Evolutionary conservation across 2,888 invertebrate species (phyloP).

Genomic region (Drosophila recens): DNA sequence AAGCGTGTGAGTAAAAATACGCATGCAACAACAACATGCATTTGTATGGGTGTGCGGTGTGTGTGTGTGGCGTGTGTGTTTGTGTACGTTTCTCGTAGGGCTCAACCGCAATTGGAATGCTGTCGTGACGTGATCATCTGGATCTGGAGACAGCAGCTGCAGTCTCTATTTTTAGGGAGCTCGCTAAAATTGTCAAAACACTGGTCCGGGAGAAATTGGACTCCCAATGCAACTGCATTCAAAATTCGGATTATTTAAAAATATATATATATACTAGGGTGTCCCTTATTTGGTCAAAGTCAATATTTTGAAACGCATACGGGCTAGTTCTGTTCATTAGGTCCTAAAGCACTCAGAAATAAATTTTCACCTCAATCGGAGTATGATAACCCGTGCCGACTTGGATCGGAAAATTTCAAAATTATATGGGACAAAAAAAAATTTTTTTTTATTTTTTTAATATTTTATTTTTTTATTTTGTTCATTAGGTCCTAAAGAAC

Average conservation of each 20-base stretch:
- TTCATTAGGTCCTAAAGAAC: too few relatives aligned
- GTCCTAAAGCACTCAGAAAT: too few relatives aligned
- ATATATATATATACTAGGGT: constrained; percentile 1
- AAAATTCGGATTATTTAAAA: background rate
- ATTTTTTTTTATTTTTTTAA: too few relatives aligned
- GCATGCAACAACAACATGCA: constrained; percentile 42
- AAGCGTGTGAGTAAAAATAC: constrained; percentile 46
- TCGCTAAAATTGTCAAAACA: constrained; percentile 46
- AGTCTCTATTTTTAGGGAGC: constrained; percentile 64
- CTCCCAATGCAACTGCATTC: constrained; percentile 9
- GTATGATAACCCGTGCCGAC: too few relatives aligned
- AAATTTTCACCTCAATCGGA: too few relatives aligned
- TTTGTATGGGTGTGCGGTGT: constrained; percentile 13
- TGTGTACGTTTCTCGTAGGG: constrained; percentile 15
- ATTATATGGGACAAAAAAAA: too few relatives aligned
- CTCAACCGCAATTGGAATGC: constrained; percentile 62
- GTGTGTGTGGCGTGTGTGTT: constrained; percentile 4
- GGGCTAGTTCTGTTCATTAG: too few relatives aligned
- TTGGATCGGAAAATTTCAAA: too few relatives aligned
- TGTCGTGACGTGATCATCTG: constrained; percentile 36
- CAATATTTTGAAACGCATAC: too few relatives aligned
- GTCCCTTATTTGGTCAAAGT: too few relatives aligned
- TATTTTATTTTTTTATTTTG: too few relatives aligned
- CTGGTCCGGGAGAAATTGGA: constrained; percentile 20
- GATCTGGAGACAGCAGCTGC: constrained; percentile 57